These are phyloP conservation scores for Brachirus orientalis DNA, from an alignment of 2,113 vertebrate species.

Conservation along the genomic window DNA sequence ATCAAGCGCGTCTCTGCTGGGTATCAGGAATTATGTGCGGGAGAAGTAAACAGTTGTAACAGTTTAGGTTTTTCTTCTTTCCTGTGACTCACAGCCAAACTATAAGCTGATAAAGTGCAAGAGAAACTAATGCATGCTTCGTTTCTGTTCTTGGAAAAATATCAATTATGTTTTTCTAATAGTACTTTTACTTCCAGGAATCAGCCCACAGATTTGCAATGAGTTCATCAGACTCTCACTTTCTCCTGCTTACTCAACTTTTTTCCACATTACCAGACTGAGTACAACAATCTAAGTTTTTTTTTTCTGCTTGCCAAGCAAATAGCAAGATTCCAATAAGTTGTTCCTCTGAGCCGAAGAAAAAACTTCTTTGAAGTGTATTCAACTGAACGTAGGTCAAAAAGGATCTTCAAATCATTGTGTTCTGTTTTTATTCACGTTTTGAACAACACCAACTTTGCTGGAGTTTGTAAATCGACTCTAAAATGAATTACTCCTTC, in stretches of 20 bases:
- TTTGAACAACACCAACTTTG: too few relatives aligned
- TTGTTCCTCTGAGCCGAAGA: too few relatives aligned
- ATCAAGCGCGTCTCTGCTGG: conserved; percentile 25
- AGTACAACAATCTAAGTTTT: background rate
- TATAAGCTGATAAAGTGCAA: background rate
- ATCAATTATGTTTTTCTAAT: background rate
- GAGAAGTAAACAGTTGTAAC: conserved; percentile 31
- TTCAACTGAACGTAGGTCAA: too few relatives aligned
- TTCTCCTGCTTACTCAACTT: background rate
- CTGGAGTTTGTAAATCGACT: too few relatives aligned
- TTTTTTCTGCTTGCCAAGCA: background rate
- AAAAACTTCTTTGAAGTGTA: too few relatives aligned
- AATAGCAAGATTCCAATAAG: background rate
- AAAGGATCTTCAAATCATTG: too few relatives aligned
- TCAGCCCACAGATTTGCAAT: background rate
- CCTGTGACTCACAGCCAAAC: conserved; percentile 11
- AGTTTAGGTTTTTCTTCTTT: background rate
- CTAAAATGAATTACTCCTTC: too few relatives aligned
- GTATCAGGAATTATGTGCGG: conserved; percentile 28
- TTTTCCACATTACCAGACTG: background rate
- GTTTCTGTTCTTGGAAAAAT: background rate
- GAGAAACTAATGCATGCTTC: conserved; percentile 14
- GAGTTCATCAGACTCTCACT: background rate
- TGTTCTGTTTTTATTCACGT: too few relatives aligned
- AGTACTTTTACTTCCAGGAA: background rate